These are phyloP conservation scores for Standfussiana lucernea DNA, from an alignment of 2,888 invertebrate genomes.

Conservation along the genomic window DNA sequence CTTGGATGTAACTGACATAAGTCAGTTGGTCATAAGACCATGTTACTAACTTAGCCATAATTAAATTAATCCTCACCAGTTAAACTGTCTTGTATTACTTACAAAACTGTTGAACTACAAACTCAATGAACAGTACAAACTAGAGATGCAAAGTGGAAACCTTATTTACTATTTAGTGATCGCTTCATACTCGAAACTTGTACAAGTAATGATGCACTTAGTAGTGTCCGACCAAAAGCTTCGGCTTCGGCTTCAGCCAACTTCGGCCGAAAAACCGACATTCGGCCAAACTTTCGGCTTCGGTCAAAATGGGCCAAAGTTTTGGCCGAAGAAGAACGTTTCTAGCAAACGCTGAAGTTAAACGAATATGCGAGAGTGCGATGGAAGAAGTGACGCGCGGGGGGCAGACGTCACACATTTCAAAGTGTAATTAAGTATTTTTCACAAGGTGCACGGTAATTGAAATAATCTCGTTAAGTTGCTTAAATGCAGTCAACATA, in stretches of 20 bases:
- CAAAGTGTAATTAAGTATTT: not conserved
- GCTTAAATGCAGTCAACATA: too few species aligned
- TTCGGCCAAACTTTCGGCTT: not conserved
- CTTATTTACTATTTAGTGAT: conserved; percentile 21
- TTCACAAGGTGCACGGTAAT: not conserved
- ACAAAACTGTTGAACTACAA: not conserved
- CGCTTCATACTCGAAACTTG: conserved; percentile 17
- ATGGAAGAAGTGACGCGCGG: not conserved
- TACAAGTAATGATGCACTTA: conserved; percentile 21
- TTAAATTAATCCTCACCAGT: not conserved
- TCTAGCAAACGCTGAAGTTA: not conserved
- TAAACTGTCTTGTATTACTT: not conserved
- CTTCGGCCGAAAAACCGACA: not conserved
- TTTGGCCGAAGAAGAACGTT: too few species aligned
- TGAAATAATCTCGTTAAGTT: too few species aligned
- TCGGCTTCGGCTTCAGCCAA: not conserved
- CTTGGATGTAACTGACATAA: not conserved
- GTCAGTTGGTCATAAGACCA: too few species aligned
- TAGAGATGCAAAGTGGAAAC: not conserved
- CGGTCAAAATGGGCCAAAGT: too few species aligned
- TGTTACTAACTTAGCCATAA: not conserved
- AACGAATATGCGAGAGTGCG: not conserved
- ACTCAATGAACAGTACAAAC: too few species aligned
- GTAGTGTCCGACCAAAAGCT: not conserved
- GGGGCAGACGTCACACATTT: too few species aligned